phyloP scores from a whole-genome alignment of 2,797 vertebrate genomes.

The Siniperca scherzeri region DNA sequence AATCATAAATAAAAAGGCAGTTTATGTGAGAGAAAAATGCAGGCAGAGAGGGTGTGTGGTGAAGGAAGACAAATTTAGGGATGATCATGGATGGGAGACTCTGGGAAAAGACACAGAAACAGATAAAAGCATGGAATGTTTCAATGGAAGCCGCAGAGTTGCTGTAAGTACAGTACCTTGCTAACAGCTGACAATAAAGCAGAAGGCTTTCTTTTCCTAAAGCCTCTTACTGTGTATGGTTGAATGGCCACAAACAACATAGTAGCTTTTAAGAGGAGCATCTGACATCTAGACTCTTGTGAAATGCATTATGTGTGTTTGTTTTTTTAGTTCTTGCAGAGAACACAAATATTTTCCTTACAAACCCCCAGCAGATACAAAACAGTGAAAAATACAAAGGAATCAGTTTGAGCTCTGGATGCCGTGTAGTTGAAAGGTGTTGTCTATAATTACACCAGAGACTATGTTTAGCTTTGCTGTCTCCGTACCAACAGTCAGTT shows the following conservation, averaged over 20 bases:
- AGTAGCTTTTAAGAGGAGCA: conserved; percentile 49
- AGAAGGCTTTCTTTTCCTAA: conserved; percentile 35
- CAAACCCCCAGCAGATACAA: background rate
- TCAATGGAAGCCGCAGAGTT: conserved; percentile 32
- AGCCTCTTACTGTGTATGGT: conserved; percentile 32
- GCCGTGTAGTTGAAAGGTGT: background rate
- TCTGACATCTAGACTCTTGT: conserved; percentile 20
- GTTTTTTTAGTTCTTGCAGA: conserved; percentile 4
- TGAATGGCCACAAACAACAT: conserved; percentile 50
- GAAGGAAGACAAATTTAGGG: conserved; percentile 41
- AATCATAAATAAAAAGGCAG: conserved; percentile 26
- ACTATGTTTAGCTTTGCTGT: background rate
- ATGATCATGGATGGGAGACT: conserved; percentile 31
- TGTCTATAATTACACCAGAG: background rate
- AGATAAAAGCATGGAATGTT: conserved; percentile 45
- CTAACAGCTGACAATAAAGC: conserved; percentile 49
- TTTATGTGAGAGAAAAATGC: conserved; percentile 11
- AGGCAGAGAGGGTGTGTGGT: conserved; percentile 9
- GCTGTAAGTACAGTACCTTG: conserved; percentile 53
- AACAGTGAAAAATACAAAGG: background rate
- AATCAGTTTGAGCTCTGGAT: background rate
- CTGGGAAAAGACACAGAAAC: conserved; percentile 5
- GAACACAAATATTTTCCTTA: background rate
- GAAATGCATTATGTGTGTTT: conserved; percentile 1
- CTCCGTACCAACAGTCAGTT: background rate